phyloP scores from a whole-genome alignment of 2,888 invertebrate species.

The Caenorhabditis virilis region DNA sequence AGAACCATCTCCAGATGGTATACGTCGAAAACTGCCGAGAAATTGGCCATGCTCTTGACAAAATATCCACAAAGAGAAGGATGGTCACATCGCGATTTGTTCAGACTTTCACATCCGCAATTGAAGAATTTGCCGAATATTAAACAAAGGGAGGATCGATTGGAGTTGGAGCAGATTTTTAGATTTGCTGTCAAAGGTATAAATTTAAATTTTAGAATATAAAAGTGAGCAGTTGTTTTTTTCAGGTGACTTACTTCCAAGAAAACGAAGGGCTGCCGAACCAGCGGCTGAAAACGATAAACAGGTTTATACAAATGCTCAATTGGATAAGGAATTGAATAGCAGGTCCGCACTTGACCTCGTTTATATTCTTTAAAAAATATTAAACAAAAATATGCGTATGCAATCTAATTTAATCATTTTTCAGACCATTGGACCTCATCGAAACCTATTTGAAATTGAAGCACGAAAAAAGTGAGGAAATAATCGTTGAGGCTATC shows the following conservation, averaged over 20 bases:
- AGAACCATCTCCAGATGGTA: slow-evolving; percentile 75
- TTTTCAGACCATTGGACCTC: slow-evolving; percentile 46
- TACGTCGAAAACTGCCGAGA: slow-evolving; percentile 73
- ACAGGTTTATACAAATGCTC: slow-evolving; percentile 20
- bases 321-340: slow-evolving; percentile 38
- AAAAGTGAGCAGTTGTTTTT: background rate
- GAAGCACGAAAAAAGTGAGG: slow-evolving; percentile 37
- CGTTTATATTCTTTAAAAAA: slow-evolving; percentile 1
- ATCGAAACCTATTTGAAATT: slow-evolving; percentile 46
- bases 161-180: slow-evolving; percentile 60
- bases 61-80: slow-evolving; percentile 76
- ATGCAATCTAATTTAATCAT: background rate
- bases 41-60: slow-evolving; percentile 76
- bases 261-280: slow-evolving; percentile 1
- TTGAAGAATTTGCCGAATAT: slow-evolving; percentile 1
- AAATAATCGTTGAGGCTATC: slow-evolving; percentile 35
- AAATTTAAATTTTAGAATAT: slow-evolving; percentile 2
- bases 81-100: slow-evolving; percentile 79
- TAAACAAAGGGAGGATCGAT: slow-evolving; percentile 14
- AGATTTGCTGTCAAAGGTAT: slow-evolving; percentile 52
- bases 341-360: slow-evolving; percentile 39
- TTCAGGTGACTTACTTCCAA: slow-evolving; percentile 10
- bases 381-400: background rate
- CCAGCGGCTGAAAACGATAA: background rate
- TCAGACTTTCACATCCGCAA: slow-evolving; percentile 70